These are phyloP conservation scores for Troglohyphantes excavatus DNA, from an alignment of 2,888 invertebrate species.

Conservation along the genomic window DNA sequence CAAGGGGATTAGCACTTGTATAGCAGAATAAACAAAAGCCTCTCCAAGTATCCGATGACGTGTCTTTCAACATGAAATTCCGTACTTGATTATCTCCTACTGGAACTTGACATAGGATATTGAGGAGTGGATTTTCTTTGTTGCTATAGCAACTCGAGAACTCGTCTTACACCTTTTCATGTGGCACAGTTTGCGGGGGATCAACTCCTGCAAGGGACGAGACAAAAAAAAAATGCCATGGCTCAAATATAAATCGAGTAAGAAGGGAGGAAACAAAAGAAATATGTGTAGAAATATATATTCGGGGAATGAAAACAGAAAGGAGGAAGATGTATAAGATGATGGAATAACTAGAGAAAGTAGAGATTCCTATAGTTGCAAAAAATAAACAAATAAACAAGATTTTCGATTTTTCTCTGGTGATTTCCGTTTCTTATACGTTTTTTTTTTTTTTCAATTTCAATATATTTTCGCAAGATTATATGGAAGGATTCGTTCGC, in stretches of 20 bases:
- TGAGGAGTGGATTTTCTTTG: conserved; percentile 63
- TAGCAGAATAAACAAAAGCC: conserved; percentile 61
- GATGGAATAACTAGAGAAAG: conserved; percentile 13
- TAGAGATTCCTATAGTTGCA: conserved; percentile 17
- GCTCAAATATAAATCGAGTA: conserved; percentile 50
- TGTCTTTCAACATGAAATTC: conserved; percentile 63
- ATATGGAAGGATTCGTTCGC: no score
- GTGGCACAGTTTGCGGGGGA: conserved; percentile 56
- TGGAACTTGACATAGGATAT: conserved; percentile 70
- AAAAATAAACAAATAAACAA: conserved; percentile 46
- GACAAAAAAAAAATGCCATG: conserved; percentile 7
- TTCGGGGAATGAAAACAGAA: conserved; percentile 25
- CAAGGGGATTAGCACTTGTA: conserved; percentile 57
- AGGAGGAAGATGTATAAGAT: conserved; percentile 8
- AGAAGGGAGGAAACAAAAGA: conserved; percentile 38
- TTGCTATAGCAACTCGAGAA: conserved; percentile 48
- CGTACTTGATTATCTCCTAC: conserved; percentile 69
- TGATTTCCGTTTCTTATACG: background rate
- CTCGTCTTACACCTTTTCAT: conserved; percentile 65
- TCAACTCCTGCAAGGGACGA: conserved; percentile 46
- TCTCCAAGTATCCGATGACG: conserved; percentile 48
- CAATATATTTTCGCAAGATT: conserved; percentile 22
- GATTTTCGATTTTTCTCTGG: conserved; percentile 41
- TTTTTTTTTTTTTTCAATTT: conserved; percentile 27
- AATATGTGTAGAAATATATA: conserved; percentile 33